phyloP scores from a whole-genome alignment of 2,888 invertebrate genomes.

The Calameuta filiformis region DNA sequence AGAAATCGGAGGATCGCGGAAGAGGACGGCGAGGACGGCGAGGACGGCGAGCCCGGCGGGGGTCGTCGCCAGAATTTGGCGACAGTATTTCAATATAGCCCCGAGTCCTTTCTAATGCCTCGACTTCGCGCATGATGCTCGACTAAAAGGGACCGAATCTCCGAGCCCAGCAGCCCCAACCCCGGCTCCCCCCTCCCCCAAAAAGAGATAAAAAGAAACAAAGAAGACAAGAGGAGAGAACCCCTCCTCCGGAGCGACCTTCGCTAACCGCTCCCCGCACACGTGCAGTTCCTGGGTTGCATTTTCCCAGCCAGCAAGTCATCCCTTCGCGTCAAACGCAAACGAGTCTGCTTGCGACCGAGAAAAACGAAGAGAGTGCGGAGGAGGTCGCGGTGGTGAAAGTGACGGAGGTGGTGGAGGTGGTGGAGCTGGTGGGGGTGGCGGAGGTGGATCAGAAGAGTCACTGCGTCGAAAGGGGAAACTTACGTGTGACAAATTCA shows the following conservation, averaged over 20 bases:
- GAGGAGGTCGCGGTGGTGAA: neutral
- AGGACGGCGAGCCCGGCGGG: too few relatives aligned
- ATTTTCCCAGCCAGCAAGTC: too few relatives aligned
- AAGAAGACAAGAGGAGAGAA: conserved; percentile 20
- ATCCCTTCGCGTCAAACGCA: too few relatives aligned
- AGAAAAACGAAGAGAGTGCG: neutral
- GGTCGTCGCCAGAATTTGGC: conserved; percentile 42
- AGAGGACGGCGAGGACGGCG: too few relatives aligned
- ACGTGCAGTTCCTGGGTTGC: too few relatives aligned
- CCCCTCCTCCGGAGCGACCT: conserved; percentile 26
- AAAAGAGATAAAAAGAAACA: too few relatives aligned
- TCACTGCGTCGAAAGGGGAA: conserved; percentile 23
- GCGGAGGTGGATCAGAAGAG: conserved; percentile 9
- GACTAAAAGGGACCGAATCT: conserved; percentile 48
- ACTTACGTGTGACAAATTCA: conserved; percentile 62
- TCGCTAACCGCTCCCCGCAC: neutral
- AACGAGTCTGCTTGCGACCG: neutral
- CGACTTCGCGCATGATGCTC: neutral
- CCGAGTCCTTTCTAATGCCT: conserved; percentile 43
- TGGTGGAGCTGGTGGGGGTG: neutral
- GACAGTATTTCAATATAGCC: conserved; percentile 56
- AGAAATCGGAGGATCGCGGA: too few relatives aligned
- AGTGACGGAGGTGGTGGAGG: conserved; percentile 8
- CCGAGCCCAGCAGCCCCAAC: conserved; percentile 32
- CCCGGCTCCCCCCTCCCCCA: conserved; percentile 19